A percentile compares a stretch with the other conserved stretches of the same genome.
Evolutionary conservation across 2,113 vertebrate genomes (phyloP).

Genomic region (Proteles cristata): DNA sequence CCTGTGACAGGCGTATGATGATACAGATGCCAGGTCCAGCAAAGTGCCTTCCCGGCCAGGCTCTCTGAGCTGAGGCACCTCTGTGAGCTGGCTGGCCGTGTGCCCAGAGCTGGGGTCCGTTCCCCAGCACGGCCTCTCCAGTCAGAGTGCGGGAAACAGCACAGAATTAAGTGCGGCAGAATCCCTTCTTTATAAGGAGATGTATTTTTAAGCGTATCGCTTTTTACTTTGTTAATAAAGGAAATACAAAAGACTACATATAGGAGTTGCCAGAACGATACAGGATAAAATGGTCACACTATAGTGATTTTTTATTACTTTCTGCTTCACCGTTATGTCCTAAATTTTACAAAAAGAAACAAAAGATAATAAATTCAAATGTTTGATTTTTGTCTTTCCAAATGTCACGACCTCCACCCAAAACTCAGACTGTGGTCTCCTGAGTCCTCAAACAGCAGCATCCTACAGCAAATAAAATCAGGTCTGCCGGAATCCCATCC

Average conservation of each 20-base stretch:
- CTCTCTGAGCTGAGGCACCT: background rate
- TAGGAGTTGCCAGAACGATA: background rate
- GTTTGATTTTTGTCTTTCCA: background rate
- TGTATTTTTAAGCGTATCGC: background rate
- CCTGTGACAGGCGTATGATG: rapidly evolving
- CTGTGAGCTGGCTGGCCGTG: rapidly evolving
- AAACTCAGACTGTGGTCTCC: background rate
- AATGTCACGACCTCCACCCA: background rate
- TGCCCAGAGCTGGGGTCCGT: background rate
- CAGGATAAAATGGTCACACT: background rate
- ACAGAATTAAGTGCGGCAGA: rapidly evolving
- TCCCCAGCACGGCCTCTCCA: background rate
- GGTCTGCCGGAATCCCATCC: background rate
- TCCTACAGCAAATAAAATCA: background rate
- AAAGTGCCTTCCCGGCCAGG: background rate
- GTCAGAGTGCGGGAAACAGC: rapidly evolving
- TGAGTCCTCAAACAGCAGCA: background rate
- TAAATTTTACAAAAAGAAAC: conserved; percentile 1
- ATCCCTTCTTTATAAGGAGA: too few species aligned
- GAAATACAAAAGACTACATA: background rate
- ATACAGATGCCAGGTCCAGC: background rate
- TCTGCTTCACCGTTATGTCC: background rate
- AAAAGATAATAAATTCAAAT: background rate
- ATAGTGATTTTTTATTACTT: background rate
- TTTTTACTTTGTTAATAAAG: background rate